These are phyloP conservation scores for Chrysochloris asiatica DNA, from an alignment of 2,113 vertebrate genomes.

Conservation along the genomic window DNA sequence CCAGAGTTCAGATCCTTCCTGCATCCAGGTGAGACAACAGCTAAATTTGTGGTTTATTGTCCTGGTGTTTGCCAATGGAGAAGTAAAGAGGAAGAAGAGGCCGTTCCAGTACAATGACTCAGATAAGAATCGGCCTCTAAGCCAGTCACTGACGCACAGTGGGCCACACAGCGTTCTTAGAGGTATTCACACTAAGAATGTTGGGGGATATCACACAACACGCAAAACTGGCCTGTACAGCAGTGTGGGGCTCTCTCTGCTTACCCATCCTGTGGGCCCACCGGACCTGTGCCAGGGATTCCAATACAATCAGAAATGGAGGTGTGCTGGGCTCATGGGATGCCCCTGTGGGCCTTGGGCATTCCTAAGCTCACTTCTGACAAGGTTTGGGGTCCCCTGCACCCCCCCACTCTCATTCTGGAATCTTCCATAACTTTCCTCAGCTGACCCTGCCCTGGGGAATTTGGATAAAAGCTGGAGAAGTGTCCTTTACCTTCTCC, in stretches of 20 bases:
- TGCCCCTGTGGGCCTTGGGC: too few relatives aligned
- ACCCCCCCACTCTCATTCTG: too few relatives aligned
- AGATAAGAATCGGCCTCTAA: too few relatives aligned
- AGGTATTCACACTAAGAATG: neutral
- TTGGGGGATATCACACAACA: neutral
- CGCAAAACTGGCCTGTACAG: neutral
- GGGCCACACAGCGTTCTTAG: neutral
- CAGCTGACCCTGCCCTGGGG: neutral
- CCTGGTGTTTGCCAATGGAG: too few relatives aligned
- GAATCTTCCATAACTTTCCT: neutral
- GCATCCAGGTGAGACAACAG: too few relatives aligned
- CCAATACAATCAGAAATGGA: neutral
- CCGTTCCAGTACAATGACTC: too few relatives aligned
- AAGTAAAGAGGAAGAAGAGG: neutral
- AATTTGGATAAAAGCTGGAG: neutral
- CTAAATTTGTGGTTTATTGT: too few relatives aligned
- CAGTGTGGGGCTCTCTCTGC: too few relatives aligned
- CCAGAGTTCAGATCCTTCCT: too few relatives aligned
- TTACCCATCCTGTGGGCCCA: fast-evolving
- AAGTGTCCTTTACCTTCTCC: neutral
- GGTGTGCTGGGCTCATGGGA: neutral
- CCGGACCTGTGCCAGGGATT: neutral
- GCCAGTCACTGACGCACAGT: neutral
- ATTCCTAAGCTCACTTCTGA: neutral
- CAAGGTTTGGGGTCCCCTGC: neutral